phyloP scores from a whole-genome alignment of 2,888 invertebrate genomes.

The Alloscopus bannaensis region DNA sequence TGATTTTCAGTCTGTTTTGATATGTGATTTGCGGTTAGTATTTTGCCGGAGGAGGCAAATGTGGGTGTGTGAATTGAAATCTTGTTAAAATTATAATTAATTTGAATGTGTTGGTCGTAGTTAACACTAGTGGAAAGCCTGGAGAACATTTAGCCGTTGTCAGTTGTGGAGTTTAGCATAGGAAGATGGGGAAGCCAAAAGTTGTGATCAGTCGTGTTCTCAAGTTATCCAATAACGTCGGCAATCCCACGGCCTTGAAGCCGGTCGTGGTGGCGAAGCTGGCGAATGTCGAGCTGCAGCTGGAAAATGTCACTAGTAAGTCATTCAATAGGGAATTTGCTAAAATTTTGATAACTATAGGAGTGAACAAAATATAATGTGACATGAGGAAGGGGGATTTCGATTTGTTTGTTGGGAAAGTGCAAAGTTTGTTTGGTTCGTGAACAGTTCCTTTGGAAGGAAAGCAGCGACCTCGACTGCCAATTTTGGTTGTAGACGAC shows the following conservation, averaged over 20 bases:
- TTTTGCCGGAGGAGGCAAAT: too few species aligned
- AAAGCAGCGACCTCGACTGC: constrained; percentile 77
- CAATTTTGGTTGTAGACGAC: constrained; percentile 81
- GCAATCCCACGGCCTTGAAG: constrained; percentile 86
- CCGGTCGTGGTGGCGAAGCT: constrained; percentile 83
- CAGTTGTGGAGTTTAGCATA: not conserved
- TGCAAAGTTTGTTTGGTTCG: too few species aligned
- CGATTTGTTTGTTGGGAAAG: too few species aligned
- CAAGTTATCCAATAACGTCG: constrained; percentile 80
- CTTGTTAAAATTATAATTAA: too few species aligned
- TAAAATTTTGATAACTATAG: not conserved
- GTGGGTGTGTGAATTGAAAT: too few species aligned
- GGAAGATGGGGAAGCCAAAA: constrained; percentile 42
- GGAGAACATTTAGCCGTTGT: too few species aligned
- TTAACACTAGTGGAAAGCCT: too few species aligned
- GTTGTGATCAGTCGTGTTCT: constrained; percentile 39
- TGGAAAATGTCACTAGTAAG: constrained; percentile 82
- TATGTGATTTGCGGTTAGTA: too few species aligned
- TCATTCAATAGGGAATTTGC: constrained; percentile 17
- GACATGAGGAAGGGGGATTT: too few species aligned
- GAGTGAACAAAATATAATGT: too few species aligned
- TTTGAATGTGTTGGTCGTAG: too few species aligned
- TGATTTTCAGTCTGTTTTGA: too few species aligned
- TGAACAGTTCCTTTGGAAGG: constrained; percentile 54
- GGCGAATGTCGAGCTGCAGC: constrained; percentile 79